Evolutionary conservation across 64 coral and sea anemone species (phyloP).

Genomic region (Astreopora myriophthalma): DNA sequence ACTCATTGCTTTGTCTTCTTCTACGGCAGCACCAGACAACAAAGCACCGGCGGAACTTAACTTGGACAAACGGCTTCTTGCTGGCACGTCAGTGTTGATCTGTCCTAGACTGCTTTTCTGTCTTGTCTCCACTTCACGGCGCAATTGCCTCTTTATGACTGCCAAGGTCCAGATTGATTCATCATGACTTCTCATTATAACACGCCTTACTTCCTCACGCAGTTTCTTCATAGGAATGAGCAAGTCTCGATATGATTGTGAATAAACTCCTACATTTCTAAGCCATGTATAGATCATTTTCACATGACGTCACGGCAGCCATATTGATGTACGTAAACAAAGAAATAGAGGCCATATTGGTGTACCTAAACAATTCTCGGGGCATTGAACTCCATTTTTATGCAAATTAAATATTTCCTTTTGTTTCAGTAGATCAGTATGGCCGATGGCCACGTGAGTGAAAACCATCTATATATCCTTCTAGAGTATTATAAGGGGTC

Average conservation of each 20-base stretch:
- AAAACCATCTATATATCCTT: conserved; percentile 18
- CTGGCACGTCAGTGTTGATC: no score
- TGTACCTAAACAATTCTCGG: no score
- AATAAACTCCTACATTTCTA: conserved; percentile 17
- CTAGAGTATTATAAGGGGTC: neutral
- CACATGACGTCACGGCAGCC: no score
- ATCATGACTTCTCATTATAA: neutral
- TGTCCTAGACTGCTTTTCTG: conserved; percentile 8
- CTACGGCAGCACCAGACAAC: neutral
- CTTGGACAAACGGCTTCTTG: neutral
- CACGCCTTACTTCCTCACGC: neutral
- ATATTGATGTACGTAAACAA: no score
- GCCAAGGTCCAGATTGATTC: neutral
- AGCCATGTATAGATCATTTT: no score
- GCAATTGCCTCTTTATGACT: neutral
- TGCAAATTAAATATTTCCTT: no score
- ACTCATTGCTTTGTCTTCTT: neutral
- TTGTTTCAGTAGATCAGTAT: no score
- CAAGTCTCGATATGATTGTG: neutral
- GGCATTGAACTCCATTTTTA: no score
- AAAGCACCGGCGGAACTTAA: neutral
- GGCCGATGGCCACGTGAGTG: no score
- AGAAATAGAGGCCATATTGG: no score
- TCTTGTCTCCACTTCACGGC: conserved; percentile 44
- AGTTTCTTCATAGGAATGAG: neutral